A percentile compares a stretch with the other conserved stretches of the same genome.
Conservation (phyloP, 2,797 vertebrate species). For the Malurus leucopterus region DNA sequence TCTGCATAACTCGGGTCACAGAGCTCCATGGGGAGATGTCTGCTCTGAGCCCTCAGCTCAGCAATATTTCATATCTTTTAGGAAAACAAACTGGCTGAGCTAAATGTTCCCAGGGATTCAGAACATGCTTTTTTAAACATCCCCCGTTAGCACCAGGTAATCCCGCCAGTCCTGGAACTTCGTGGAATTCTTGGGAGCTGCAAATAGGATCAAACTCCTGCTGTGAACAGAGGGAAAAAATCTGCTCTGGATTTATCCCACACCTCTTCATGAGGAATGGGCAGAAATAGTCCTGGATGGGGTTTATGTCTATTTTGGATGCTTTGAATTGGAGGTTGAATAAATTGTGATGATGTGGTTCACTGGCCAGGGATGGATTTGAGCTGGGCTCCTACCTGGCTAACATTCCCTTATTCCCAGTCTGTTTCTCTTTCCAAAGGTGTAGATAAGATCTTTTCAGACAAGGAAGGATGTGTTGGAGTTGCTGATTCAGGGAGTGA, state of each 20-base stretch:
- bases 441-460: neutral
- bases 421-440: neutral
- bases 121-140: neutral
- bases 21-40: neutral
- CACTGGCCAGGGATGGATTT: neutral
- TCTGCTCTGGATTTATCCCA: neutral
- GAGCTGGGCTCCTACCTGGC: neutral
- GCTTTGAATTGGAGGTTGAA: neutral
- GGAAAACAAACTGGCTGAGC: neutral
- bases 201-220: neutral
- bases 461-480: neutral
- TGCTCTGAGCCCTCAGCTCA: conserved; percentile 14
- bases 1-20: conserved; percentile 31
- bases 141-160: neutral
- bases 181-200: neutral
- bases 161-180: neutral
- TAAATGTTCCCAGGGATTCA: conserved; percentile 6
- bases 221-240: accelerated
- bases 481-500: neutral
- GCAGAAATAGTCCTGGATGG: neutral
- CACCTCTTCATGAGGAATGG: neutral
- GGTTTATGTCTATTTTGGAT: neutral
- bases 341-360: neutral
- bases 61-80: neutral
- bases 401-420: neutral